Conservation (phyloP, 2,113 vertebrate species). For the Syngnathus scovelli region DNA sequence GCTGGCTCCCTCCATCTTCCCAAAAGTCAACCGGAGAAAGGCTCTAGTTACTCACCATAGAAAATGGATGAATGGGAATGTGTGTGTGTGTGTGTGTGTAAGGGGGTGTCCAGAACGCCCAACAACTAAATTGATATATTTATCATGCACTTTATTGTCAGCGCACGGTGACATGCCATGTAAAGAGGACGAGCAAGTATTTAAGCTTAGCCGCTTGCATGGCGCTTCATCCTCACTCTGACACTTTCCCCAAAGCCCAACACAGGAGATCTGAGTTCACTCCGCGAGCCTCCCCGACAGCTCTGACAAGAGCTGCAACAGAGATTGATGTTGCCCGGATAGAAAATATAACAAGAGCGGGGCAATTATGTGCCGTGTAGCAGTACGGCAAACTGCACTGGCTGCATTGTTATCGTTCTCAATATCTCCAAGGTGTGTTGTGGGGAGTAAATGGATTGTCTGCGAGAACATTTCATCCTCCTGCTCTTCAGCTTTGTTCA, state of each 20-base stretch:
- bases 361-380: slow-evolving; percentile 73
- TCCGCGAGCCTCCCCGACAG: slow-evolving; percentile 49
- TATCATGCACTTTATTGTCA: slow-evolving; percentile 56
- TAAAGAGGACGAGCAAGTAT: slow-evolving; percentile 47
- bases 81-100: not conserved
- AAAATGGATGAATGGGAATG: too few relatives aligned
- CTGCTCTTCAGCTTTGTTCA: slow-evolving; percentile 14
- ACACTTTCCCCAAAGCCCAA: slow-evolving; percentile 50
- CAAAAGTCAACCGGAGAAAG: too few relatives aligned
- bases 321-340: slow-evolving; percentile 76
- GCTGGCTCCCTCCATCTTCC: too few relatives aligned
- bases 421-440: slow-evolving; percentile 70
- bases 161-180: slow-evolving; percentile 48
- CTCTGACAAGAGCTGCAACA: slow-evolving; percentile 70
- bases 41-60: too few relatives aligned
- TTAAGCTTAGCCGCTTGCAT: slow-evolving; percentile 51
- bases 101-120: not conserved
- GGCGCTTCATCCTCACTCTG: slow-evolving; percentile 62
- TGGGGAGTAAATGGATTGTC: slow-evolving; percentile 70
- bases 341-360: slow-evolving; percentile 72
- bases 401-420: slow-evolving; percentile 72
- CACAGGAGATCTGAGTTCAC: slow-evolving; percentile 50
- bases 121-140: slow-evolving; percentile 1
- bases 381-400: slow-evolving; percentile 56
- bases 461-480: slow-evolving; percentile 51